phyloP scores from a whole-genome alignment of 2,113 vertebrate genomes.

The Nesoenas mayeri region DNA sequence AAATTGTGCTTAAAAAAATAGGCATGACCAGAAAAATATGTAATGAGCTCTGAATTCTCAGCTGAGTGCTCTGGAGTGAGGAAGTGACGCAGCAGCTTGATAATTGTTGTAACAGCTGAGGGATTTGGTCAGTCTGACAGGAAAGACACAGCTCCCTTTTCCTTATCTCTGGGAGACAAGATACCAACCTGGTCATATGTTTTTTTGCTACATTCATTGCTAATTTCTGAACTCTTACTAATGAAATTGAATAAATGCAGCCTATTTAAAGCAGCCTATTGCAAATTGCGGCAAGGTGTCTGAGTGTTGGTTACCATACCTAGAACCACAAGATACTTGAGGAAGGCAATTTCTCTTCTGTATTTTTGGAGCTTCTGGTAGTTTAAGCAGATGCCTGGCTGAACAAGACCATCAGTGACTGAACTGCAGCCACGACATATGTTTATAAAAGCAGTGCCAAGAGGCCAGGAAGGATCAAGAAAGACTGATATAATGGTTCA shows the following conservation, averaged over 20 bases:
- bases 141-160: not conserved
- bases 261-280: not conserved
- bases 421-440: not conserved
- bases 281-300: not conserved
- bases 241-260: not conserved
- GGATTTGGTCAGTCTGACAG: not conserved
- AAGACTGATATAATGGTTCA: not conserved
- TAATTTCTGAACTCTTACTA: not conserved
- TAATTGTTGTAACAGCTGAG: not conserved
- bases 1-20: not conserved
- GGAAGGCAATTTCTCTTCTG: not conserved
- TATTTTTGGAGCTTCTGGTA: not conserved
- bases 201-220: not conserved
- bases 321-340: not conserved
- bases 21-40: not conserved
- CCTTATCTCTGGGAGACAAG: not conserved
- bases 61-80: not conserved
- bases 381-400: not conserved
- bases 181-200: not conserved
- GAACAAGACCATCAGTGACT: not conserved
- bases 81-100: not conserved
- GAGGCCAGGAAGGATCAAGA: not conserved
- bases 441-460: not conserved
- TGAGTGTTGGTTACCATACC: not conserved
- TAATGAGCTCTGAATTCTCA: not conserved